Conservation (phyloP, 2,888 invertebrate species). For the Sclerodermus sp. region DNA sequence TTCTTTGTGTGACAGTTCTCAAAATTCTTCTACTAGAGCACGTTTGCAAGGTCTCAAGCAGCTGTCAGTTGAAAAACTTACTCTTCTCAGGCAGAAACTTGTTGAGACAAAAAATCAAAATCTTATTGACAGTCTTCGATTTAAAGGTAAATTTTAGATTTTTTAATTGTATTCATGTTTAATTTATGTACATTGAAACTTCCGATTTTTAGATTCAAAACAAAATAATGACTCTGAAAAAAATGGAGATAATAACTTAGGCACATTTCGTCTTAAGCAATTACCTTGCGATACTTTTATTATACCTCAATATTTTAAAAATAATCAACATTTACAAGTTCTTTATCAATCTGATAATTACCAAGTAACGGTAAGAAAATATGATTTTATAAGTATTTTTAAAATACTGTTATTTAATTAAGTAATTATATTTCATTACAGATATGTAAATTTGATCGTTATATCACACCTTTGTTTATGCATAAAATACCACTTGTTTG, state of each 20-base stretch:
- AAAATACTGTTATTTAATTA: constrained; percentile 6
- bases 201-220: constrained; percentile 21
- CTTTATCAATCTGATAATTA: constrained; percentile 63
- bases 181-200: neutral
- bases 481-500: constrained; percentile 70
- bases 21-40: constrained; percentile 57
- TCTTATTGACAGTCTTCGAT: constrained; percentile 24
- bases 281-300: constrained; percentile 60
- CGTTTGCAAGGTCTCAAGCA: constrained; percentile 68
- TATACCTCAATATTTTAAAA: constrained; percentile 63
- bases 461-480: constrained; percentile 68
- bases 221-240: constrained; percentile 38
- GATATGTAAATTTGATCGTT: constrained; percentile 70
- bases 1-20: constrained; percentile 39
- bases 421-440: constrained; percentile 45
- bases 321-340: constrained; percentile 62
- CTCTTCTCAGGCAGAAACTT: constrained; percentile 66
- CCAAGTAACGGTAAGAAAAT: constrained; percentile 61
- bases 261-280: constrained; percentile 30
- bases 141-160: constrained; percentile 26
- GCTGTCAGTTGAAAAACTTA: constrained; percentile 70
- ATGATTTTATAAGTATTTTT: neutral
- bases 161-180: neutral
- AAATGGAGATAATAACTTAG: constrained; percentile 11
- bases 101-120: constrained; percentile 60